phyloP scores from a whole-genome alignment of 2,113 vertebrate genomes.

The Datnioides undecimradiatus region DNA sequence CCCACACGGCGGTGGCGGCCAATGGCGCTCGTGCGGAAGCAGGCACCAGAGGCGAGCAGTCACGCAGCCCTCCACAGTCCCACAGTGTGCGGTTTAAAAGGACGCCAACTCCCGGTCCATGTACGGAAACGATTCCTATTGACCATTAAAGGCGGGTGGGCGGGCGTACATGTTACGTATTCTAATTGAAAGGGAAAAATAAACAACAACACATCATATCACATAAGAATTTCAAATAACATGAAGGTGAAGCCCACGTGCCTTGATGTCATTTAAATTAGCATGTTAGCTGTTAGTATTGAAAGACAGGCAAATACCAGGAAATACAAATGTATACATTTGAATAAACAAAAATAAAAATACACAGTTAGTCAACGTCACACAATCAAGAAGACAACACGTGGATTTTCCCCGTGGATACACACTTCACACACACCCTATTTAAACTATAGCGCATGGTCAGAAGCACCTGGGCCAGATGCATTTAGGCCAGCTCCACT shows the following conservation, averaged over 20 bases:
- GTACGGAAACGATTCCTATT: neutral
- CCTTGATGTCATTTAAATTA: neutral
- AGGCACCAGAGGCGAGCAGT: slow-evolving; percentile 32
- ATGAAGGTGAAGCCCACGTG: neutral
- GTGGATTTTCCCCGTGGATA: too few species aligned
- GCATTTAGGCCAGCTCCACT: too few species aligned
- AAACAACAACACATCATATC: neutral
- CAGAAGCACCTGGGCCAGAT: too few species aligned
- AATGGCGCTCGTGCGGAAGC: slow-evolving; percentile 63
- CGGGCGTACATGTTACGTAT: neutral
- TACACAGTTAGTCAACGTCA: too few species aligned
- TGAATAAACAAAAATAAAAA: too few species aligned
- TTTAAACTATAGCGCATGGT: too few species aligned
- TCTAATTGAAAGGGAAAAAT: neutral
- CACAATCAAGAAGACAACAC: too few species aligned
- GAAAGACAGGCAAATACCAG: too few species aligned
- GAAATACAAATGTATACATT: too few species aligned
- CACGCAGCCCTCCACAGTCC: slow-evolving; percentile 32
- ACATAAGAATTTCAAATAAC: neutral
- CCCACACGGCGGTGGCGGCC: slow-evolving; percentile 72
- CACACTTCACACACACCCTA: too few species aligned
- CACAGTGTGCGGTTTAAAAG: slow-evolving; percentile 38
- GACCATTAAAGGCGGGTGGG: slow-evolving; percentile 22
- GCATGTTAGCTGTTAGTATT: neutral
- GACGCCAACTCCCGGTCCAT: neutral